Conservation (phyloP, 1,140 invertebrate genomes). For the Bombus confusus region DNA sequence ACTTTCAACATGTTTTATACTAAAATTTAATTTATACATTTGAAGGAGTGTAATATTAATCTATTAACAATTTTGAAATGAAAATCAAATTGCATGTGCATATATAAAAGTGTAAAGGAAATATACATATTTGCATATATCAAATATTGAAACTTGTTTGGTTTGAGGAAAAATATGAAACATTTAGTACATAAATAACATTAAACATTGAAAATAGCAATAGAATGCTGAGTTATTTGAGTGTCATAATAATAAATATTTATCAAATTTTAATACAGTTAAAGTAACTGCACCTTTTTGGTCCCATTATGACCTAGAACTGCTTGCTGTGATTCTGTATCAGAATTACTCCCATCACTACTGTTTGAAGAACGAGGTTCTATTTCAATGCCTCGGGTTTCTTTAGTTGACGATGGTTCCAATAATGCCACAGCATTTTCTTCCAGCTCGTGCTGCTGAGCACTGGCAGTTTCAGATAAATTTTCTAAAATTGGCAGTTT, state of each 20-base stretch:
- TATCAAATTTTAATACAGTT: conserved; percentile 4
- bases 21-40: neutral
- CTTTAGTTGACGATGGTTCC: conserved; percentile 62
- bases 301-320: conserved; percentile 64
- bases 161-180: neutral
- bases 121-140: conserved; percentile 3
- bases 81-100: neutral
- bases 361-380: conserved; percentile 76
- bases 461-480: conserved; percentile 73
- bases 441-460: conserved; percentile 74
- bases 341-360: conserved; percentile 80
- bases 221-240: neutral
- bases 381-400: conserved; percentile 67
- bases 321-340: conserved; percentile 77
- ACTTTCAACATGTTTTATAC: neutral
- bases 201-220: neutral
- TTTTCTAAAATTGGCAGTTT: conserved; percentile 78
- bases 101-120: neutral
- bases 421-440: conserved; percentile 71
- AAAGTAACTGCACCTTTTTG: conserved; percentile 68
- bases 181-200: neutral
- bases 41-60: conserved; percentile 41
- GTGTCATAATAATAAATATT: neutral
- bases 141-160: neutral
- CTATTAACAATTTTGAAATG: neutral